Evolutionary conservation across 2,797 vertebrate genomes (phyloP).

Genomic region (Carcharodon carcharias): DNA sequence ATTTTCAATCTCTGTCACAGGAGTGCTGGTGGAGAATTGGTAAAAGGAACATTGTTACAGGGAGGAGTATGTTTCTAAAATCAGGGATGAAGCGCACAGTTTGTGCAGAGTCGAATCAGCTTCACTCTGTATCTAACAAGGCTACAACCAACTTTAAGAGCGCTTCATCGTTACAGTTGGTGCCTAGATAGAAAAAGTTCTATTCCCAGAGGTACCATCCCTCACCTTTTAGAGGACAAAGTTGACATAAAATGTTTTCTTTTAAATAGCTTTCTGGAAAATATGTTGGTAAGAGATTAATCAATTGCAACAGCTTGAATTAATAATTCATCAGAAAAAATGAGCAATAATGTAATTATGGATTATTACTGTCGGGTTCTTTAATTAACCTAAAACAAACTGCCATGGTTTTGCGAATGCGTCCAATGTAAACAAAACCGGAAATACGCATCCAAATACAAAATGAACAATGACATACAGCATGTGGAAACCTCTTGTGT

Average conservation of each 20-base stretch:
- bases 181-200: not conserved
- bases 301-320: constrained; percentile 16
- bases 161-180: not conserved
- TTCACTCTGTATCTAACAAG: not conserved
- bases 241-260: not conserved
- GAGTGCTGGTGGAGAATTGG: not conserved
- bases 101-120: no score
- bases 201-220: not conserved
- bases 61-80: not conserved
- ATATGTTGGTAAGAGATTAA: not conserved
- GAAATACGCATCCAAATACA: not conserved
- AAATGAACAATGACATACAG: constrained; percentile 1
- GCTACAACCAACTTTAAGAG: not conserved
- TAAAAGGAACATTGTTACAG: not conserved
- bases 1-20: not conserved
- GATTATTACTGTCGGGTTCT: not conserved
- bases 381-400: constrained; percentile 12
- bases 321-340: not conserved
- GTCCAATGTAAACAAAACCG: constrained; percentile 14
- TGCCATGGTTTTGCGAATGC: not conserved
- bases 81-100: not conserved
- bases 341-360: not conserved
- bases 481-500: not conserved
- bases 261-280: not conserved
- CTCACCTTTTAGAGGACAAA: not conserved